Evolutionary conservation across 2,113 vertebrate genomes (phyloP), one percentile per base, ranked within the genome.

Genomic region (Xiphias gladius): DNA sequence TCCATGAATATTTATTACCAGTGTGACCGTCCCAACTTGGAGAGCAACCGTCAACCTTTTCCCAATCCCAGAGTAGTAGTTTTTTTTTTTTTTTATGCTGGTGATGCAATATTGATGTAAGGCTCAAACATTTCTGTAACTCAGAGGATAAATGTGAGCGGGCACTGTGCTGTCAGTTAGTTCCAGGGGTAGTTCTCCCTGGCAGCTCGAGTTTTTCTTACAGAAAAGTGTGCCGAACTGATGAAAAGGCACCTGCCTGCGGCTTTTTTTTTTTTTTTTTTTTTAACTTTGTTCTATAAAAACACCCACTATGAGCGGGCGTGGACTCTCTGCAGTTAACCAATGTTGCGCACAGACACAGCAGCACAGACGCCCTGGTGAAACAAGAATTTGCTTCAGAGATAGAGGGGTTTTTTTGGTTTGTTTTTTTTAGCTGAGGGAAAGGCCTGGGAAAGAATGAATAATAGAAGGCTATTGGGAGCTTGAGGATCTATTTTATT

Each of bases 91-190:
- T 4, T 35, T 35, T 35, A 35, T 35, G 3, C 6, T 35, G 5
- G 19, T 78, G 70, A 80, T 71, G 72, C 32, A 80, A 61, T 66
- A 55, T 72, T 76, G 52, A 81, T 76, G 83, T 46, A 54, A 61
- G 26, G 39, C 8, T 2, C 39, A 46, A 72, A 85, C 72, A 76
- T 76, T n/a, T 71, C 30, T 54, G 37, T 20, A 65, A 64, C 41
- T 59, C 7, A 0, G 39, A 46, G 76, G 66, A 43, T 76, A 14
- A 72, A 66, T 66, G n/a, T 24, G 39, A 10, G 48, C 22, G 39
- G 61, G 20, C 41, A 8, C 0, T 41, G 43, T 0, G 1, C 24
- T 62, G 65, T 9, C n/a, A 63, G 16, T 62, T 43, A 43, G 20
- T 63, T 59, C 11, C 39, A 35, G 62, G 17, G 24, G 12, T 28